Base-by-base conservation (phyloP, 2,888 invertebrate species). In the Dorcus hopei region DNA sequence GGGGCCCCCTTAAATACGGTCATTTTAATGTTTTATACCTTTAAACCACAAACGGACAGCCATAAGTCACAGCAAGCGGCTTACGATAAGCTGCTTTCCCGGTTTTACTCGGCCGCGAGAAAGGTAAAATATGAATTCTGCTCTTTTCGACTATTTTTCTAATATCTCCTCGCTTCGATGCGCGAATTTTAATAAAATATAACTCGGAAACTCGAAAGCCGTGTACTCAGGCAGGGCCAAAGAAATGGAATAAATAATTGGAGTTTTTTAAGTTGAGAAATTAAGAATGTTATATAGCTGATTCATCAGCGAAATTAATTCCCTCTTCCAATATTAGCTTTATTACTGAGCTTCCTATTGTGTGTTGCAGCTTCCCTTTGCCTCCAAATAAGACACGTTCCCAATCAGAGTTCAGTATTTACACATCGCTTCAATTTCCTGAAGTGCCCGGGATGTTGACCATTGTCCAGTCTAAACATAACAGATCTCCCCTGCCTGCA, bases 1-100 rank as follows among this genome's bases (percentile, higher is more conserved):
- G 65, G 59, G 60, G 62, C 67, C 66, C 67, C 66, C 67, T 67
- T 69, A 69, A 70, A 70, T 69, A 67, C 70, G 67, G 67, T 63
- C 68, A 65, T 70, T 70, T 69, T 68, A 70, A 71, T 69, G 69
- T 71, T 72, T 70, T 66, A 72, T 72, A 67, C 69, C 66, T 70
- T 66, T 65, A 66, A 69, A 65, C 70, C 68, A 62, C 67, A 68
- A 69, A 69, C 65, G 68, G 70, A 68, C 70, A 67, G 64, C 67
- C 70, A 70, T 74, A 72, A 73, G 74, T 73, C 71, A 72, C 64
- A 19, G 38, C 33, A 58, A 58, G 61, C 61, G 38, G 62, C 64
- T 64, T 64, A 64, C 41, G 38, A 43, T 59, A 60, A 60, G 59
- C 59, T 40, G 62, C 54, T 62, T 62, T 55, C 47, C 52, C 57